Evolutionary conservation across 2,797 vertebrate genomes (phyloP).

Genomic region (Brachyrhaphis roseni): DNA sequence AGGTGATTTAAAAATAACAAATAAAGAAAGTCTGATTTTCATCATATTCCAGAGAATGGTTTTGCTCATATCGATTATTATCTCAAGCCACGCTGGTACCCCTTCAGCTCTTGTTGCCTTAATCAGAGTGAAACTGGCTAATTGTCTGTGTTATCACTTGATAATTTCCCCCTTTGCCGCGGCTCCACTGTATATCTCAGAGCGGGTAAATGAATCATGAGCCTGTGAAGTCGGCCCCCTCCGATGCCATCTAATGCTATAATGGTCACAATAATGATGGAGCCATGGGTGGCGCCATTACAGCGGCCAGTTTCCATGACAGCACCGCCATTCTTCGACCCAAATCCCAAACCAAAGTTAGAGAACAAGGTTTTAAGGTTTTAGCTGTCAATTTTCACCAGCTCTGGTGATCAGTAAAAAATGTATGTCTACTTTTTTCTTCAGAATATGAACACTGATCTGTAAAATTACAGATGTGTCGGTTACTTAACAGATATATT

Average conservation of each 20-base stretch:
- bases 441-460: neutral
- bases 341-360: conserved; percentile 26
- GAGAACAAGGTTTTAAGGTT: conserved; percentile 20
- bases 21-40: conserved; percentile 53
- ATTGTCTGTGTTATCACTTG: conserved; percentile 51
- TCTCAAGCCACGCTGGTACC: neutral
- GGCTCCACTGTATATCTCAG: conserved; percentile 33
- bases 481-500: neutral
- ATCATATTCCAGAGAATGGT: conserved; percentile 53
- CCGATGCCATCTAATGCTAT: conserved; percentile 66
- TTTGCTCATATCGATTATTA: conserved; percentile 17
- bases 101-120: neutral
- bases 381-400: conserved; percentile 17
- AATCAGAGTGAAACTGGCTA: conserved; percentile 44
- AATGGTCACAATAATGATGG: conserved; percentile 66
- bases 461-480: neutral
- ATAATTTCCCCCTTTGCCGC: conserved; percentile 48
- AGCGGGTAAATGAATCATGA: conserved; percentile 59
- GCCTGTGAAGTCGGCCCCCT: conserved; percentile 42
- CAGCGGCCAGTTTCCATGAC: conserved; percentile 65
- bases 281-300: conserved; percentile 65
- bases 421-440: conserved; percentile 1
- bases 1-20: conserved; percentile 62
- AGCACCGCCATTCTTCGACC: conserved; percentile 23
- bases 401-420: conserved; percentile 17